Evolutionary conservation across 2,113 vertebrate genomes (phyloP), one percentile per base, ranked within the genome.

Genomic region (Podiceps cristatus): DNA sequence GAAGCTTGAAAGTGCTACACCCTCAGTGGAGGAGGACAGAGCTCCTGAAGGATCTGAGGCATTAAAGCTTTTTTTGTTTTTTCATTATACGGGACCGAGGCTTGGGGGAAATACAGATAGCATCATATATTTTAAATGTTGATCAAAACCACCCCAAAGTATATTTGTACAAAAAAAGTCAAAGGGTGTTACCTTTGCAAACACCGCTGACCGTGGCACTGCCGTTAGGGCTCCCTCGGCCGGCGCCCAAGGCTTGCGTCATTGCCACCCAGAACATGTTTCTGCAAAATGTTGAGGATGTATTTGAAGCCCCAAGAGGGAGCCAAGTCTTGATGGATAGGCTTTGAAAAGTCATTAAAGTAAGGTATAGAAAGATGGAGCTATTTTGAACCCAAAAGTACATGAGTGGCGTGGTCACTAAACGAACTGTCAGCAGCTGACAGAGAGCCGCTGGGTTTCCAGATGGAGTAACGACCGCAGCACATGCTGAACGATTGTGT

Each of bases 171-270:
- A 24, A 31, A 37, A 37, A 76, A 13, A 58, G 23, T 73, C 17
- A 11, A 28, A 49, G 50, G 50, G 16, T 4, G 31, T 47, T 59
- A 27, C 5, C n/a, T 74, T 25, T 44, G 42, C 60, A 44, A 27
- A 15, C 2, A 3, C 2, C 31, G 31, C 53, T 11, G 13, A 4
- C 19, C 23, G 0, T 3, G 11, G n/a, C 29, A 6, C 22, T 23
- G 60, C 42, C 23, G 4, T 11, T 3, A 19, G 45, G 45, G 24
- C 66, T 62, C 16, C 40, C 40, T 55, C 80, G 18, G 44, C 63
- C 10, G 3, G 10, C 69, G 58, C 42, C 40, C 8, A 2, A 5
- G 40, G 40, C 24, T 37, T 13, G 35, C 23, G 6, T 10, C 44
- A 0, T 3, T 20, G 25, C 29, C 40, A 11, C 23, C 22, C 44